A percentile compares a stretch with the other conserved stretches of the same genome.
These are phyloP conservation scores for Idaea aversata DNA, from an alignment of 2,888 invertebrate species.

Conservation along the genomic window DNA sequence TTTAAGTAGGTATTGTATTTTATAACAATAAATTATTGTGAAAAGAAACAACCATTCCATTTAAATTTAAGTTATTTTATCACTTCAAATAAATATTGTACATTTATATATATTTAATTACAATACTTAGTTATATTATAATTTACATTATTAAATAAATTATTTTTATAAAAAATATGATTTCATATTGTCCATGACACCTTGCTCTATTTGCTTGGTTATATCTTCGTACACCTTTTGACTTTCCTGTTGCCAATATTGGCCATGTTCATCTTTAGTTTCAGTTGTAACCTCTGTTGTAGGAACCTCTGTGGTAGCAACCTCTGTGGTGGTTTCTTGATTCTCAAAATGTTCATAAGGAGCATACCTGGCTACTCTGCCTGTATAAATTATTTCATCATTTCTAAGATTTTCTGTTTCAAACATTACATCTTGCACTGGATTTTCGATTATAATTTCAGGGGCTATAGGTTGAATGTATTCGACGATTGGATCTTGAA, in stretches of 20 bases:
- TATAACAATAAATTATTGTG: neutral
- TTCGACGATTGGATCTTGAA: neutral
- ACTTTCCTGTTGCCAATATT: neutral
- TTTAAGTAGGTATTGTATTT: no score
- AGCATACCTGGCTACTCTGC: neutral
- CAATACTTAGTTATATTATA: neutral
- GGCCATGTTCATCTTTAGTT: neutral
- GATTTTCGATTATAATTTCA: neutral
- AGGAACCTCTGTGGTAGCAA: neutral
- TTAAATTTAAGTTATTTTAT: neutral
- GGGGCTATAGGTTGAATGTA: neutral
- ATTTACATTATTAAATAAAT: neutral
- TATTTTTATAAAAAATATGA: neutral
- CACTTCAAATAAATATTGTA: neutral
- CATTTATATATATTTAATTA: neutral
- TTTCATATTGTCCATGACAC: neutral
- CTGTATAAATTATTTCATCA: neutral
- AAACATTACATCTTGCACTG: neutral
- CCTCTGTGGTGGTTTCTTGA: neutral
- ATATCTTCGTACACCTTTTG: neutral
- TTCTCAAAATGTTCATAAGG: neutral
- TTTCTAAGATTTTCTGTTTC: no score
- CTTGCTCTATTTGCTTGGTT: neutral
- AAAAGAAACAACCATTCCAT: neutral
- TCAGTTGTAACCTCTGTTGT: no score